Base-by-base conservation (phyloP, 2,888 invertebrate genomes). In the Yponomeuta evonymella region DNA sequence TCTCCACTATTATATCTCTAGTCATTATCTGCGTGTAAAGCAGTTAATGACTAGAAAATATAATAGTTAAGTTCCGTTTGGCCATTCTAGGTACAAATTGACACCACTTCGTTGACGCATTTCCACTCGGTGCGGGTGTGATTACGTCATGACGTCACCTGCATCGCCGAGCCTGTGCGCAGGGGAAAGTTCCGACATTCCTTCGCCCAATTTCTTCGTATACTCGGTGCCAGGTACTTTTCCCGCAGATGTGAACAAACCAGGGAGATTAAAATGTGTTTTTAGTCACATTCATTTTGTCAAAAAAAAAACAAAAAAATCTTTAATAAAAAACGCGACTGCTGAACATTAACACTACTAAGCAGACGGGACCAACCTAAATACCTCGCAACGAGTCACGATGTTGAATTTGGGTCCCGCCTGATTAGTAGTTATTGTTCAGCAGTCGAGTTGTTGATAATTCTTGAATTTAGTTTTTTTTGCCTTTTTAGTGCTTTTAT, bases 131-230 rank as follows among this genome's bases (percentile, higher is more conserved):
- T 43, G n/a, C 30, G 12, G 33, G 67, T 81, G 2, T 58, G 51
- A 58, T 58, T 58, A 58, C 51, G 51, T 58, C 51, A 58, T 84
- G 84, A 82, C 81, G 81, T 81, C 81, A 81, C 69, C 36, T 71
- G 30, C 65, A 1, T 29, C 29, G 65, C 11, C 29, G 65, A 65
- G 65, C 30, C 65, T 70, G 75, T 72, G 76, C 72, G 77, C 73
- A 67, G 67, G 84, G 77, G 86, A 86, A 86, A 86, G 86, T 86
- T 81, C 76, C 78, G 51, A 79, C 85, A 85, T 83, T 79, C 77
- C 73, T 77, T 70, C 51, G 73, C 74, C 71, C 72, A 71, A 73
- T 73, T 74, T 36, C 70, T 63, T 67, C n/a, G 29, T 68, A 23
- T 11, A 63, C 29, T n/a, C 29, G n/a, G n/a, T 23, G 62, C 62